Percentiles rank a stretch among this genome's conserved stretches.
Evolutionary conservation across 2,888 invertebrate genomes (phyloP).

Genomic region (Cerceris ruficornis): DNA sequence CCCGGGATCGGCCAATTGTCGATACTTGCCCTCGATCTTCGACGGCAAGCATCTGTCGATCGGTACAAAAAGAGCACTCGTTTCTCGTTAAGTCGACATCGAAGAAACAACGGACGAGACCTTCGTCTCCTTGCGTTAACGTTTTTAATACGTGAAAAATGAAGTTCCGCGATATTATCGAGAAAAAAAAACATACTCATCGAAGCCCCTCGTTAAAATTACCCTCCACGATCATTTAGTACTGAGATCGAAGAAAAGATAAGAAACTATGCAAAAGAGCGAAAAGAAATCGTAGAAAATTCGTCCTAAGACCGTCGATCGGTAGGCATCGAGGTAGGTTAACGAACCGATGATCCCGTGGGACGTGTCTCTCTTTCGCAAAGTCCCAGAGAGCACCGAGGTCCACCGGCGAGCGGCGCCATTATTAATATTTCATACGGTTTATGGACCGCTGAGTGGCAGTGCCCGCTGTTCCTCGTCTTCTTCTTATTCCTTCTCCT

Average conservation of each 20-base stretch:
- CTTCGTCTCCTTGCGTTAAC: neutral
- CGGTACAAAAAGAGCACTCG: neutral
- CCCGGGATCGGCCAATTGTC: constrained; percentile 30
- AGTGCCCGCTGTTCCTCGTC: constrained; percentile 64
- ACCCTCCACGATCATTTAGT: neutral
- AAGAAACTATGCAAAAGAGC: neutral
- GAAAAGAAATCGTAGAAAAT: constrained; percentile 35
- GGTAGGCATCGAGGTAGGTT: constrained; percentile 48
- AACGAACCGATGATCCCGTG: constrained; percentile 63
- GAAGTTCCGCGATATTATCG: too few relatives aligned
- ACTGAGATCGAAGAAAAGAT: neutral
- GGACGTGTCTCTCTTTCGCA: constrained; percentile 63
- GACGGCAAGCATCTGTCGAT: constrained; percentile 50
- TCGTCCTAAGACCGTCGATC: constrained; percentile 32
- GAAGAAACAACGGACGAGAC: neutral
- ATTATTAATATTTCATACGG: constrained; percentile 73
- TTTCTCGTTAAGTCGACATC: neutral
- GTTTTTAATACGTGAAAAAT: too few relatives aligned
- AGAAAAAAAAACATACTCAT: too few relatives aligned
- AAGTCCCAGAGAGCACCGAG: constrained; percentile 43
- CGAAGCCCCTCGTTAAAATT: too few relatives aligned
- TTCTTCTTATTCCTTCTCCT: constrained; percentile 31
- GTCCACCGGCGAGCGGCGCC: constrained; percentile 59
- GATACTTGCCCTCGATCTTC: constrained; percentile 12
- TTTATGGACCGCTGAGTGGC: constrained; percentile 73